Evolutionary conservation across 2,888 invertebrate genomes (phyloP).

Genomic region (Parnassius mnemosyne): DNA sequence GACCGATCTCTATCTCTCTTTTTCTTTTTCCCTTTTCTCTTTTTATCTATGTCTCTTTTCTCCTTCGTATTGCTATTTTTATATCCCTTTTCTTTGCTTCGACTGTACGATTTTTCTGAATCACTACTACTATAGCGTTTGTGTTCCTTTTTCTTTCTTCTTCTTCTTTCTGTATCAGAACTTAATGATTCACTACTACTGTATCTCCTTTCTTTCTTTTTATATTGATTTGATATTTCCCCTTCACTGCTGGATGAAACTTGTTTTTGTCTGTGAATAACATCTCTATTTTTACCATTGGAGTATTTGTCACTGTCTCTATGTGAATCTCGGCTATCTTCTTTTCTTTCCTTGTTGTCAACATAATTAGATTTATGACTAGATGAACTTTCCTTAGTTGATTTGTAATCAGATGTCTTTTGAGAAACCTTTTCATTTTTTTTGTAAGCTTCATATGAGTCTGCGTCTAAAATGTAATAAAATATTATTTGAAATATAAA

Average conservation of each 20-base stretch:
- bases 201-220: slow-evolving; percentile 40
- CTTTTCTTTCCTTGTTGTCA: slow-evolving; percentile 32
- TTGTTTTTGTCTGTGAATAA: slow-evolving; percentile 34
- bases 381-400: slow-evolving; percentile 44
- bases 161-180: slow-evolving; percentile 48
- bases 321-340: slow-evolving; percentile 33
- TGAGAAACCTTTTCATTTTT: slow-evolving; percentile 56
- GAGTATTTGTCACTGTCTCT: slow-evolving; percentile 41
- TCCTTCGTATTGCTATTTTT: slow-evolving; percentile 62
- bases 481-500: neutral
- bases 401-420: slow-evolving; percentile 48
- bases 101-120: slow-evolving; percentile 34
- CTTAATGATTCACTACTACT: slow-evolving; percentile 54
- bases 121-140: slow-evolving; percentile 45
- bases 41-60: slow-evolving; percentile 77
- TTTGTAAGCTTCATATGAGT: slow-evolving; percentile 86
- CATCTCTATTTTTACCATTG: slow-evolving; percentile 44
- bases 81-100: slow-evolving; percentile 46
- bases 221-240: slow-evolving; percentile 31
- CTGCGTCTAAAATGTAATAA: slow-evolving; percentile 78
- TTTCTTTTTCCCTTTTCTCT: slow-evolving; percentile 80
- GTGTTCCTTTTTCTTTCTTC: slow-evolving; percentile 37
- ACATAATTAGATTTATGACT: slow-evolving; percentile 42
- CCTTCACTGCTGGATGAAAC: slow-evolving; percentile 44
- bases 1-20: slow-evolving; percentile 76